phyloP scores from a whole-genome alignment of 2,888 invertebrate genomes.

The Luperina testacea region DNA sequence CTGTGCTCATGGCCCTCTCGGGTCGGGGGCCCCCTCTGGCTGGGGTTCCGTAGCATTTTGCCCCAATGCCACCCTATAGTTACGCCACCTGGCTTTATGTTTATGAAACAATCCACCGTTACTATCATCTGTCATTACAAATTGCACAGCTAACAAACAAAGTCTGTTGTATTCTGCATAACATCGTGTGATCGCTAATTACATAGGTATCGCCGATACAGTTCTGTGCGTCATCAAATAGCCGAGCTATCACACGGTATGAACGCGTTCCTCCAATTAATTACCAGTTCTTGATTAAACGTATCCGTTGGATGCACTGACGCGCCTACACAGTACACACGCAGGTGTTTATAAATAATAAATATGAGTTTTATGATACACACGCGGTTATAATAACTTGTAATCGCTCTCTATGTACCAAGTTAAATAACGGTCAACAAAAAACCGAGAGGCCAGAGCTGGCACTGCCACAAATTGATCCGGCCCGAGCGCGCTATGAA shows the following conservation, averaged over 20 bases:
- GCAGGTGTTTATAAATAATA: conserved; percentile 82
- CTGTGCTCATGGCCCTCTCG: no score
- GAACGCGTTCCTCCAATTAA: conserved; percentile 73
- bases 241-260: conserved; percentile 70
- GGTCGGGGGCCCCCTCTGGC: no score
- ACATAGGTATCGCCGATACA: conserved; percentile 57
- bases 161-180: conserved; percentile 37
- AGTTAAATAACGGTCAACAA: conserved; percentile 82
- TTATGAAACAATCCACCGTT: conserved; percentile 14
- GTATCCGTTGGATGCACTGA: conserved; percentile 78
- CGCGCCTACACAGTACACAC: conserved; percentile 76
- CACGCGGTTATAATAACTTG: conserved; percentile 79
- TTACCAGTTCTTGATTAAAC: conserved; percentile 80
- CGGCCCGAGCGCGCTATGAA: conserved; percentile 82
- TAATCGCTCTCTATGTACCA: conserved; percentile 80
- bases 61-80: no score
- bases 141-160: conserved; percentile 32
- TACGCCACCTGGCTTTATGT: not conserved
- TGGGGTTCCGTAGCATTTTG: no score
- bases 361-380: conserved; percentile 74
- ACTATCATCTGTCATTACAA: conserved; percentile 19
- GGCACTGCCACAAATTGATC: conserved; percentile 81
- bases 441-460: conserved; percentile 83
- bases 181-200: conserved; percentile 57
- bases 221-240: conserved; percentile 70